Base-by-base conservation (phyloP, 2,797 vertebrate species). In the Leptatherina wallacei region DNA sequence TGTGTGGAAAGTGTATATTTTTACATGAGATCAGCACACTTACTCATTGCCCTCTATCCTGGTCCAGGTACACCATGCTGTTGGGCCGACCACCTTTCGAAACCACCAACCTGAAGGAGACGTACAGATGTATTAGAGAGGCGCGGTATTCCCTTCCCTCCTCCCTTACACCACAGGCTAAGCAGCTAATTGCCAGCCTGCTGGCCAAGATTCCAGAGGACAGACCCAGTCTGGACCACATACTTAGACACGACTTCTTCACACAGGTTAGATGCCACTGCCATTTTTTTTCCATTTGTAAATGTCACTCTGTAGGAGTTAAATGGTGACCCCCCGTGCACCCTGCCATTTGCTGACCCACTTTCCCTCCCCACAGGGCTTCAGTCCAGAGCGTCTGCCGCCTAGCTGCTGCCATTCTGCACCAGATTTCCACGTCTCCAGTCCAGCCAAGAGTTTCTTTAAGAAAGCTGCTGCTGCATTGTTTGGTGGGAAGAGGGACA, bases 71-170 rank as follows among this genome's bases (percentile, higher is more conserved):
- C 75, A 99, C 98, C 1, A 97, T 99, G 98, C 91, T 99, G 20
- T 86, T 98, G 84, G 98, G 98, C 73, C 95, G 97, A 78, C 98
- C 98, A 0, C 98, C 98, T 0, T 99, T 99, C 86, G 98, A 99
- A 93, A 99, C 98, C 64, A 99, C 97, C 58, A 99, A 99, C 91
- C 94, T 99, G 62, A 99, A 99, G 82, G 98, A 99, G 93, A 99
- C 98, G 0, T 99, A 99, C 84, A 94, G 95, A 84, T 99, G 97
- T 69, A 99, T 99, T 68, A 92, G 97, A 67, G 97, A 99, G 89
- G 98, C 98, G 0, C 95, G 96, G 47, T 99, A 98, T 62, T 95
- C 95, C n/a, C 88, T 99, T 76, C 98, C 98, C 0, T 96, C 98
- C 0, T 97, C 97, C 11, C 88, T 99, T 38, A 92, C 97, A 35